A percentile compares a stretch with the other conserved stretches of the same genome.
Evolutionary conservation across 2,113 vertebrate genomes (phyloP).

Genomic region (Tauraco erythrolophus): DNA sequence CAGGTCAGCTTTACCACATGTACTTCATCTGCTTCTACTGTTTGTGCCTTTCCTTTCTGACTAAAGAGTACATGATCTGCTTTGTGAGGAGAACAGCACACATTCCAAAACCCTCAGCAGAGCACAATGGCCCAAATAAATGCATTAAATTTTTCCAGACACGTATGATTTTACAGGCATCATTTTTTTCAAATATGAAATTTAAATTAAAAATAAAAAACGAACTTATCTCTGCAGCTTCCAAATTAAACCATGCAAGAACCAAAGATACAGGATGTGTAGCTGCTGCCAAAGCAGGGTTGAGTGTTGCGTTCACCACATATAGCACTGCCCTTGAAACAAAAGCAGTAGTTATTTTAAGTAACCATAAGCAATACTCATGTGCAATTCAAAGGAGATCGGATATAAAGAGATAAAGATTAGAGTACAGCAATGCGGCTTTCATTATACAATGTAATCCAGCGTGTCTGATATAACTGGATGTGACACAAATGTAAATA

Average conservation of each 20-base stretch:
- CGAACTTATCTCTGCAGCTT: not conserved
- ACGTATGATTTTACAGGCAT: not conserved
- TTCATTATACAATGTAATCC: constrained; percentile 67
- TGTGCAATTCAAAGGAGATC: constrained; percentile 57
- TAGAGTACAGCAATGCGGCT: constrained; percentile 56
- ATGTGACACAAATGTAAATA: constrained; percentile 53
- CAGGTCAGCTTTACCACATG: not conserved
- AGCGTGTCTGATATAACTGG: constrained; percentile 49
- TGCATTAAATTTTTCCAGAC: not conserved
- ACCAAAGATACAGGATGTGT: not conserved
- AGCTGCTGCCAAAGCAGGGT: not conserved
- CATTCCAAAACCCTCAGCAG: not conserved
- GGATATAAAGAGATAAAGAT: constrained; percentile 73
- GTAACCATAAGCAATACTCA: constrained; percentile 60
- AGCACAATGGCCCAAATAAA: not conserved
- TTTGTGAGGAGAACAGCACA: not conserved
- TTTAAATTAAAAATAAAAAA: not conserved
- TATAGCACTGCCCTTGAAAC: constrained; percentile 33
- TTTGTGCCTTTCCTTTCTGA: not conserved
- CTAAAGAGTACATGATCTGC: not conserved
- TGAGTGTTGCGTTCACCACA: not conserved
- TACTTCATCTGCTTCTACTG: not conserved
- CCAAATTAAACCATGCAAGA: not conserved
- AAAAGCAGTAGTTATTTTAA: constrained; percentile 65
- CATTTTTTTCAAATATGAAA: not conserved